Evolutionary conservation across 2,113 vertebrate species (phyloP).

Genomic region (Sorex fumeus): DNA sequence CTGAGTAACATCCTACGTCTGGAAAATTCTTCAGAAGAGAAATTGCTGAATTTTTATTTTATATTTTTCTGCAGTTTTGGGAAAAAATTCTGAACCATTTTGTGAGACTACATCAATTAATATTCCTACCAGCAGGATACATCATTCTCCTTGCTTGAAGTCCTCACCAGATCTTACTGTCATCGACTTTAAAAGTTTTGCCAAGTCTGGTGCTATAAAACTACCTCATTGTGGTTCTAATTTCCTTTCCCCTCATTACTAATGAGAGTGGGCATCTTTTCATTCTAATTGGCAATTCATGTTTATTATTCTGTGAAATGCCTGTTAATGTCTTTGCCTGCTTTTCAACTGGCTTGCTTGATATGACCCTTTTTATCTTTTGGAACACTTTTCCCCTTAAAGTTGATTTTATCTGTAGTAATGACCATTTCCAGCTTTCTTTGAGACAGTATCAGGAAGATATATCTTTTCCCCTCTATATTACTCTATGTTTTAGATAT

Average conservation of each 20-base stretch:
- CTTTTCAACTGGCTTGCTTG: constrained; percentile 44
- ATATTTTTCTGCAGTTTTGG: constrained; percentile 5
- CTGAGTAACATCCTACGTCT: neutral
- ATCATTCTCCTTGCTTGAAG: neutral
- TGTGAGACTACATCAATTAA: neutral
- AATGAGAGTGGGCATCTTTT: neutral
- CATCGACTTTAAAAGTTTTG: neutral
- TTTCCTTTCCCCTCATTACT: constrained; percentile 35
- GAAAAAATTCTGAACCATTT: neutral
- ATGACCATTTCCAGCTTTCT: neutral
- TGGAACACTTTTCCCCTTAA: neutral
- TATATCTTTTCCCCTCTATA: neutral
- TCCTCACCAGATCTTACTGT: constrained; percentile 8
- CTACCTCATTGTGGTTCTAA: neutral
- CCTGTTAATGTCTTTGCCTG: neutral
- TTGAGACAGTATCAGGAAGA: neutral
- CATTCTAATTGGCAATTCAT: neutral
- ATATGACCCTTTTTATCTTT: constrained; percentile 4
- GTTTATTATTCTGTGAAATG: constrained; percentile 36
- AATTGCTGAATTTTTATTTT: neutral
- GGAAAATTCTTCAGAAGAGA: neutral
- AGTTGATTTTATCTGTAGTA: constrained; percentile 31
- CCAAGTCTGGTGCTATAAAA: neutral
- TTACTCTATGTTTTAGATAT: neutral
- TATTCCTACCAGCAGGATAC: neutral